Evolutionary conservation across 2,113 vertebrate genomes (phyloP).

Genomic region (Propithecus coquereli): DNA sequence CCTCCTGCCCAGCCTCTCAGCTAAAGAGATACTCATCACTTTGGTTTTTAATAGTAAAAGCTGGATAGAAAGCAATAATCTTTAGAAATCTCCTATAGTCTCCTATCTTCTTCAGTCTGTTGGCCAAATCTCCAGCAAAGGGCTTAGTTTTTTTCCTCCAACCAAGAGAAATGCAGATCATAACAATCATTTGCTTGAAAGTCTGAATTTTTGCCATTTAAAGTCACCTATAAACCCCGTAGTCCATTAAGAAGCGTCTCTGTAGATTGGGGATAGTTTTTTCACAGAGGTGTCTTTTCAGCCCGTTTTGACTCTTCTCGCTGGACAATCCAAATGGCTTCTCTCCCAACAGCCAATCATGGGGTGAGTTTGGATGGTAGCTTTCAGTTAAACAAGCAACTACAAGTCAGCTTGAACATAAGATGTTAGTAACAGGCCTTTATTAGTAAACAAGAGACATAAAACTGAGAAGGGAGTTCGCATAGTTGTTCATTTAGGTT

Average conservation of each 20-base stretch:
- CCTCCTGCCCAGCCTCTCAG: background rate
- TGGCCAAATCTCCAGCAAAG: background rate
- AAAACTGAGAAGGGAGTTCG: background rate
- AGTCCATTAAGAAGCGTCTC: background rate
- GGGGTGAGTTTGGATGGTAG: background rate
- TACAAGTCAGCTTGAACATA: background rate
- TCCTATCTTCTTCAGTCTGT: background rate
- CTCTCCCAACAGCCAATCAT: background rate
- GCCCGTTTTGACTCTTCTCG: background rate
- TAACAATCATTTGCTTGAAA: background rate
- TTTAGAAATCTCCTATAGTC: conserved; percentile 14
- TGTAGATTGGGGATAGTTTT: background rate
- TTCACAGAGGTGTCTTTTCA: background rate
- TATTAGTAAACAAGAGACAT: conserved; percentile 9
- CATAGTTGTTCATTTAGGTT: background rate
- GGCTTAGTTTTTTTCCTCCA: background rate
- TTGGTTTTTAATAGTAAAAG: conserved; percentile 32
- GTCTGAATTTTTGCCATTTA: background rate
- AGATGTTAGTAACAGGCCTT: background rate
- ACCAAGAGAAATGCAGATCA: background rate
- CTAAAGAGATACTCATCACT: background rate
- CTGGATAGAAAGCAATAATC: background rate
- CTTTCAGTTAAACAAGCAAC: conserved; percentile 45
- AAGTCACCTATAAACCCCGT: background rate
- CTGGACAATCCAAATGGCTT: background rate